Base-by-base conservation (phyloP, 92 coral and sea anemone genomes). In the Parazoanthus swiftii region DNA sequence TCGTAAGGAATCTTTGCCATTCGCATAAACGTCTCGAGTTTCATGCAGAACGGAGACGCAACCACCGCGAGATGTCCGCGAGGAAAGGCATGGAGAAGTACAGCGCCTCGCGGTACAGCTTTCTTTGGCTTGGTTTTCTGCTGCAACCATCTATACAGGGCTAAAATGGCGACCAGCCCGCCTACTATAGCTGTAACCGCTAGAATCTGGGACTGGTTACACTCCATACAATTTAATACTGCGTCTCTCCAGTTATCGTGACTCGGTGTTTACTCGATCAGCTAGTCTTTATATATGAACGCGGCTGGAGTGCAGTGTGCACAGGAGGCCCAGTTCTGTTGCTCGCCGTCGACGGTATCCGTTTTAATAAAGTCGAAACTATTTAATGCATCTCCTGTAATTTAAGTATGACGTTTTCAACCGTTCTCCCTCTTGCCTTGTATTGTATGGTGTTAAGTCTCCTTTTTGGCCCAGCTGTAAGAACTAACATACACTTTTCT, bases 11-110 rank as follows among this genome's bases (percentile, higher is more conserved):
- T 74, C 29, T 5, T 74, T 14, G 79, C 79, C 79, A 74, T 74
- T 36, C 79, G 44, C 43, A 74, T 2, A 37, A 74, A 74, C n/a
- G 79, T 74, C 79, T 74, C 79, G n/a, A 74, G 79, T 37, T 74
- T 74, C 79, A 74, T 37, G 79, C 79, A 74, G 79, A 74, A 74
- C 25, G 79, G 79, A 8, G 79, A 74, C 10, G 79, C 79, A 39
- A 74, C 48, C 29, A 21, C 79, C 5, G 48, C 79, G 26, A 42
- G 10, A 7, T 74, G 79, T 36, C 79, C 79, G 8, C 44, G 50
- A 29, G 79, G 79, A 42, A 74, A 74, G 38, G 79, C 79, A 7
- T 74, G 79, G 11, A 74, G 79, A 33, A 74, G 50, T 16, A 74
- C 79, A 21, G 79, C 37, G 50, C 48, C 79, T 0, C 9, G 79